Percentiles rank a stretch among this genome's conserved stretches.
phyloP scores from a whole-genome alignment of 2,113 vertebrate species.

The Hyperopisus bebe region DNA sequence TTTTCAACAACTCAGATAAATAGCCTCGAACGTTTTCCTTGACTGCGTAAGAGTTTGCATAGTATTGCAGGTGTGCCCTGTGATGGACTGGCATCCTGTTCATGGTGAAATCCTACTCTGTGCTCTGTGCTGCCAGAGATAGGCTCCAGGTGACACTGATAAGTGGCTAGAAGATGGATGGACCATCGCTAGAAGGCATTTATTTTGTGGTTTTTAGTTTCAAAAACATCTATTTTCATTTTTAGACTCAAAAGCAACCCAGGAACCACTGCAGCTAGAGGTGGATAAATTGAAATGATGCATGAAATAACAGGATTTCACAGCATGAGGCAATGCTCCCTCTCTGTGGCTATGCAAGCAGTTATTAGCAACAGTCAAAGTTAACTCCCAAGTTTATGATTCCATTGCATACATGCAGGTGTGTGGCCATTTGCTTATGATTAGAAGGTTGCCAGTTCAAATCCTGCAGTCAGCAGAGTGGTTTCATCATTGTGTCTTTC shows the following conservation, averaged over 20 bases:
- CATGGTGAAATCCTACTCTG: not conserved
- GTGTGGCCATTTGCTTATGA: not conserved
- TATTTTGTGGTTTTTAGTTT: not conserved
- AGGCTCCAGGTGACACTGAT: not conserved
- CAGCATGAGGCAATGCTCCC: not conserved
- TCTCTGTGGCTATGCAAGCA: not conserved
- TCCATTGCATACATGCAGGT: not conserved
- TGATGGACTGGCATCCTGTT: not conserved
- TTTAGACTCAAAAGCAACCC: not conserved
- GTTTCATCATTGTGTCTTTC: not conserved
- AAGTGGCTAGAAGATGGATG: not conserved
- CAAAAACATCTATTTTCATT: not conserved
- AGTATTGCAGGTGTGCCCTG: not conserved
- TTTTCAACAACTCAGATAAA: not conserved
- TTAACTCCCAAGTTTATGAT: not conserved
- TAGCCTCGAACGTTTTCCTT: not conserved
- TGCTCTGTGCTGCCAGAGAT: not conserved
- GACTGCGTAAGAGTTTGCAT: not conserved
- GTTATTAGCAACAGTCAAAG: not conserved
- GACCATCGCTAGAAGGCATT: not conserved
- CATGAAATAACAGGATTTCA: conserved; percentile 19
- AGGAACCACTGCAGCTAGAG: not conserved
- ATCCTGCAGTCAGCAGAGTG: not conserved
- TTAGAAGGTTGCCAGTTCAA: not conserved
- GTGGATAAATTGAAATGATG: conserved; percentile 20